These are phyloP conservation scores for Trogon melanurus DNA, from an alignment of 2,113 vertebrate species.

Conservation along the genomic window DNA sequence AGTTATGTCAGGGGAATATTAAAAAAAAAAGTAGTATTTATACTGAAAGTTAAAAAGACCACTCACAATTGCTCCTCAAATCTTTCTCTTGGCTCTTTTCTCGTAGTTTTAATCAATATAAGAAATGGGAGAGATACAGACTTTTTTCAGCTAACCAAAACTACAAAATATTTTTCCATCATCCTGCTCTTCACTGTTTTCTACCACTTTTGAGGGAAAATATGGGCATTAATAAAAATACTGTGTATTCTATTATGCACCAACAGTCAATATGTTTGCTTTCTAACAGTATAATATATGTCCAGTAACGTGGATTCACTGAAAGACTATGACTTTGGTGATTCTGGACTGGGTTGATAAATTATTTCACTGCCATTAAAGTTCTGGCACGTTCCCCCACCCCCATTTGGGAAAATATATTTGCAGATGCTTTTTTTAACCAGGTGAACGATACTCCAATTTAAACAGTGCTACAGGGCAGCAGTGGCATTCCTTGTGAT, in stretches of 20 bases:
- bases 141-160: not conserved
- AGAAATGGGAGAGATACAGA: not conserved
- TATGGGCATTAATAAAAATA: not conserved
- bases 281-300: not conserved
- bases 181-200: not conserved
- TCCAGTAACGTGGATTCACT: not conserved
- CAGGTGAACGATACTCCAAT: not conserved
- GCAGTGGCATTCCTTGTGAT: not conserved
- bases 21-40: not conserved
- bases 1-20: not conserved
- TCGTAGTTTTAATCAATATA: not conserved
- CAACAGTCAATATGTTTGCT: not conserved
- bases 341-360: not conserved
- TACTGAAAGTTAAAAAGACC: not conserved
- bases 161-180: not conserved
- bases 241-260: not conserved
- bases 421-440: not conserved
- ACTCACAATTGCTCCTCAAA: not conserved
- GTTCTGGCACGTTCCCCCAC: not conserved
- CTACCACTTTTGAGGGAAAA: not conserved
- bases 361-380: not conserved
- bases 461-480: not conserved
- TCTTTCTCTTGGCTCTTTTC: not conserved
- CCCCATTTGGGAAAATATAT: not conserved
- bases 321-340: not conserved